Conservation (phyloP, 1,140 invertebrate species). For the Philopotamus ludificatus region DNA sequence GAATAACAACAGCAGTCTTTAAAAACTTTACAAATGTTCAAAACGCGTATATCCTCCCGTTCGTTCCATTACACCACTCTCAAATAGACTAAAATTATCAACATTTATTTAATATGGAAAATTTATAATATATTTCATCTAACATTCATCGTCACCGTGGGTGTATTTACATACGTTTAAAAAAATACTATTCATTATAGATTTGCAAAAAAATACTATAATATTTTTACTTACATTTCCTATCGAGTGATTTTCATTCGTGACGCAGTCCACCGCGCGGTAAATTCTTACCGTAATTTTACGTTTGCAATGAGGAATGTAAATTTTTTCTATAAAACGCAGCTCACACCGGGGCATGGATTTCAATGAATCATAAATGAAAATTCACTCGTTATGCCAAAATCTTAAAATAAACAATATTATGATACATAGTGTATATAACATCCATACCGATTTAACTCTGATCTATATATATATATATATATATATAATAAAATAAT, state of each 20-base stretch:
- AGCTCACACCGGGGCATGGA: neutral
- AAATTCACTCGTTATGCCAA: neutral
- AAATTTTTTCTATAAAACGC: neutral
- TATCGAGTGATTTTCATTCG: neutral
- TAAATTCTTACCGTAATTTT: neutral
- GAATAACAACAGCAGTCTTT: slow-evolving; percentile 22
- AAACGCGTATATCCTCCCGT: slow-evolving; percentile 8
- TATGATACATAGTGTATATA: slow-evolving; percentile 35
- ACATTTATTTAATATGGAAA: slow-evolving; percentile 36
- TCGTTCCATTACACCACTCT: too few species aligned
- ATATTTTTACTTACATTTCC: slow-evolving; percentile 21
- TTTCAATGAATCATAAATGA: neutral
- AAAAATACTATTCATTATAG: slow-evolving; percentile 42
- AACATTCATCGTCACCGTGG: slow-evolving; percentile 26
- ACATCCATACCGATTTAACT: slow-evolving; percentile 37
- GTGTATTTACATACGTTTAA: slow-evolving; percentile 41
- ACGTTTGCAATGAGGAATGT: neutral
- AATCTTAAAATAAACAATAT: slow-evolving; percentile 29
- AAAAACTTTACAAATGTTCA: slow-evolving; percentile 17
- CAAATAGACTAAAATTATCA: slow-evolving; percentile 27
- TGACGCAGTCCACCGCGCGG: slow-evolving; percentile 5
- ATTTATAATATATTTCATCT: slow-evolving; percentile 38
- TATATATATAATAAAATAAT: slow-evolving; percentile 38
- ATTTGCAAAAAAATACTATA: slow-evolving; percentile 42
- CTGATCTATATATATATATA: slow-evolving; percentile 20